Evolutionary conservation across 2,797 vertebrate genomes (phyloP), one percentile per base, ranked within the genome.

Genomic region (Peromyscus eremicus): DNA sequence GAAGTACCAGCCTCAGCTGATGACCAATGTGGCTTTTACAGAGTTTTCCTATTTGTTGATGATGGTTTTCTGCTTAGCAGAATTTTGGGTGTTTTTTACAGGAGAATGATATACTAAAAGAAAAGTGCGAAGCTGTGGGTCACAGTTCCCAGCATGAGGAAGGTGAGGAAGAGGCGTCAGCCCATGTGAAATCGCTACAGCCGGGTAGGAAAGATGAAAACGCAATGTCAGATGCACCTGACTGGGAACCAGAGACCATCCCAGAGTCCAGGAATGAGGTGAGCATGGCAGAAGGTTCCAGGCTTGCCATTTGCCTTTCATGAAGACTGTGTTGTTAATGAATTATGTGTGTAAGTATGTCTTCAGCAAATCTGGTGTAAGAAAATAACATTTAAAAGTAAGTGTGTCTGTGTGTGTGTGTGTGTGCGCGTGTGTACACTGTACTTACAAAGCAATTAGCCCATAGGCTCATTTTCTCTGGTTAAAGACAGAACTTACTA

Each of bases 261-360:
- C 12, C 71, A 11, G 96, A 95, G 14, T 81, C 95, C 88, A 89
- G 88, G 81, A 71, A 73, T 46, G 97, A 97, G 96, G 97, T 97
- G 57, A 95, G 96, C 8, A 2, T 10, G 12, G 71, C 2, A 4
- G 43, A 57, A 17, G 73, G n/a, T 19, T 57, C 34, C n/a, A 68
- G 60, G n/a, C 62, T 57, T 76, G 29, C 32, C 40, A 19, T 46
- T 79, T 43, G n/a, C 11, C 43, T 49, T 40, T 79, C n/a, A 66
- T 32, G 80, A 73, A 60, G 49, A 84, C 86, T 95, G 89, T 62
- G 49, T 21, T 84, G 10, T 64, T 77, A 92, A 88, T 73, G 64
- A 91, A 37, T 80, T 92, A 57, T 93, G 40, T 60, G 62, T 85
- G 2, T 77, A 83, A 60, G 8, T 92, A 71, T 71, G 23, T 8